Conservation (phyloP, 2,888 invertebrate genomes). For the Rhingia rostrata region DNA sequence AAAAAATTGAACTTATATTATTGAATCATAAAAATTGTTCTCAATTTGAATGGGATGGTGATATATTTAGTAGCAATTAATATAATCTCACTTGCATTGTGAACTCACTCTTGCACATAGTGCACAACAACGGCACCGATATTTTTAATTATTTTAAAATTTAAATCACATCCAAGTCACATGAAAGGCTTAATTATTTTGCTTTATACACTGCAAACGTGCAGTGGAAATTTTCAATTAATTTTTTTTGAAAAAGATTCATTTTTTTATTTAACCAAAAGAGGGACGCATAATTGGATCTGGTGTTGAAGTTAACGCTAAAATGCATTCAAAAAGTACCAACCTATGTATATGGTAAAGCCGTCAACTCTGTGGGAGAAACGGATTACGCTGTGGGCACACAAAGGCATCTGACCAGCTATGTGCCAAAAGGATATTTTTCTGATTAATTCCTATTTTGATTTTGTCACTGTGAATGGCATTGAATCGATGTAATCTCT, state of each 20-base stretch:
- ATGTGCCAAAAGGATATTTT: constrained; percentile 62
- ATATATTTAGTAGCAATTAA: too few relatives aligned
- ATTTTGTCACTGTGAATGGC: constrained; percentile 59
- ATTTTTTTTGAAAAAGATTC: constrained; percentile 58
- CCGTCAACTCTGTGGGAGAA: constrained; percentile 41
- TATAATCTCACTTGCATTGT: too few relatives aligned
- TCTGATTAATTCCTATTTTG: constrained; percentile 73
- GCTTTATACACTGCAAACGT: constrained; percentile 36
- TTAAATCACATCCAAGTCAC: constrained; percentile 24
- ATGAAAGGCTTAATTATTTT: constrained; percentile 54
- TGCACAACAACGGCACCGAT: too few relatives aligned
- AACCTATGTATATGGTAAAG: constrained; percentile 56
- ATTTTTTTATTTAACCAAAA: constrained; percentile 23
- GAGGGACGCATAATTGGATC: constrained; percentile 80
- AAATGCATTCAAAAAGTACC: constrained; percentile 81
- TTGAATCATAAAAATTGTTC: too few relatives aligned
- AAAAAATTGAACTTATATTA: too few relatives aligned
- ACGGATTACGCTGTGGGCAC: constrained; percentile 57
- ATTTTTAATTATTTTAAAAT: not conserved
- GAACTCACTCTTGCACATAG: too few relatives aligned
- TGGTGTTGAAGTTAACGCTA: constrained; percentile 82
- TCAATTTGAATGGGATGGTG: too few relatives aligned
- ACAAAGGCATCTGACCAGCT: constrained; percentile 28
- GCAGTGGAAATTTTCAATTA: constrained; percentile 66
- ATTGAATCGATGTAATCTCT: constrained; percentile 63